These are phyloP conservation scores for Epinotia brunnichana DNA, from an alignment of 2,888 invertebrate species.

Conservation along the genomic window DNA sequence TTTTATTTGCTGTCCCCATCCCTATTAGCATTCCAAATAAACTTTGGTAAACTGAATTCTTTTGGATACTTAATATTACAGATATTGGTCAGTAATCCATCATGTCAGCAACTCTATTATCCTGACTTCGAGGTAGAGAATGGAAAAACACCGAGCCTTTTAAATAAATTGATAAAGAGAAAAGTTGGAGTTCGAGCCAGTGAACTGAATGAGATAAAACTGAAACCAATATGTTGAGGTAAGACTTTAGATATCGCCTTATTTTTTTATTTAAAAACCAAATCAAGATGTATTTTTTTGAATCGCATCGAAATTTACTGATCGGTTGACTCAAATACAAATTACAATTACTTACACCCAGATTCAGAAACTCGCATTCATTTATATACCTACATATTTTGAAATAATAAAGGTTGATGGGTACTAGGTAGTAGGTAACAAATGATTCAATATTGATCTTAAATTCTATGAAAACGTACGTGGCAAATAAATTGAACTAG, in stretches of 20 bases:
- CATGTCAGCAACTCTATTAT: not conserved
- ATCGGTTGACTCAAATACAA: too few relatives aligned
- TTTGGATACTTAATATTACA: not conserved
- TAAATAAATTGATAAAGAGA: conserved; percentile 9
- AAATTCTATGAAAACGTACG: not conserved
- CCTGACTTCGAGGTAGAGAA: not conserved
- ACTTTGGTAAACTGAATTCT: too few relatives aligned
- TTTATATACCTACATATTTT: not conserved
- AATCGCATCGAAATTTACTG: not conserved
- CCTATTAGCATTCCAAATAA: too few relatives aligned
- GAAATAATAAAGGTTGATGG: not conserved
- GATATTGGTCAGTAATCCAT: not conserved
- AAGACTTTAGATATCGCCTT: not conserved
- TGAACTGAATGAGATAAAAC: conserved; percentile 35
- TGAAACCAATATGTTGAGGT: conserved; percentile 24
- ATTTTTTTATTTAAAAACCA: not conserved
- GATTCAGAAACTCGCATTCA: not conserved
- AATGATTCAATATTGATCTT: not conserved
- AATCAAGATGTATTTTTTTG: not conserved
- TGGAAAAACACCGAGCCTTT: not conserved
- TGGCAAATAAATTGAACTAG: too few relatives aligned
- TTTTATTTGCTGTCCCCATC: too few relatives aligned
- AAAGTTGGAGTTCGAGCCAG: conserved; percentile 5
- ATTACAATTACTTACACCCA: not conserved
- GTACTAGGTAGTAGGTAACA: not conserved